These are phyloP conservation scores for Thalassophryne amazonica DNA, from an alignment of 2,797 vertebrate genomes.

Conservation along the genomic window DNA sequence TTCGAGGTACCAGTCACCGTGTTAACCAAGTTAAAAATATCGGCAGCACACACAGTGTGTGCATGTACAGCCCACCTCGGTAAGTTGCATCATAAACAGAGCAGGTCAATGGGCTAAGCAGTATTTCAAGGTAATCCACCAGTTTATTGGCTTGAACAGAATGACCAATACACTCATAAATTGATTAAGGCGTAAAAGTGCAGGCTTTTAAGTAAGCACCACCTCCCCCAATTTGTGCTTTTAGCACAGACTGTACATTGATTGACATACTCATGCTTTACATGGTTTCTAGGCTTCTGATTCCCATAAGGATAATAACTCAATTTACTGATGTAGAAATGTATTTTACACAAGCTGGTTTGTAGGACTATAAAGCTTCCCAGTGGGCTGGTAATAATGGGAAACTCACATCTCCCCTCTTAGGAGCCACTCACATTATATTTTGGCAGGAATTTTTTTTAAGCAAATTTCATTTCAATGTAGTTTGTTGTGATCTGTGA, in stretches of 20 bases:
- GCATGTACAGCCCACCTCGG: slow-evolving; percentile 2
- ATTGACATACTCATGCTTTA: slow-evolving; percentile 60
- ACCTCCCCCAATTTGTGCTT: slow-evolving; percentile 57
- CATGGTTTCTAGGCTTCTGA: slow-evolving; percentile 48
- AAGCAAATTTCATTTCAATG: too few species aligned
- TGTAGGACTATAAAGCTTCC: slow-evolving; percentile 47
- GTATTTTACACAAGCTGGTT: slow-evolving; percentile 71
- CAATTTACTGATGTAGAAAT: slow-evolving; percentile 70
- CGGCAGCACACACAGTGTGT: neutral
- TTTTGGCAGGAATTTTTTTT: too few species aligned
- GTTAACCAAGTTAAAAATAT: slow-evolving; percentile 1
- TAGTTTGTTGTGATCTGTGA: too few species aligned
- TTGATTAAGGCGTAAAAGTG: slow-evolving; percentile 76
- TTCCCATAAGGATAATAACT: slow-evolving; percentile 62
- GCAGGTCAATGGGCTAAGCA: slow-evolving; percentile 56
- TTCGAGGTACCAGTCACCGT: too few species aligned
- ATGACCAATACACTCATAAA: slow-evolving; percentile 71
- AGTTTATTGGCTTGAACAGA: slow-evolving; percentile 71
- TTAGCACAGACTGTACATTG: slow-evolving; percentile 67
- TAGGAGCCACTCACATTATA: too few species aligned
- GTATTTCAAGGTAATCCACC: slow-evolving; percentile 69
- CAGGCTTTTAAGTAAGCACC: slow-evolving; percentile 61
- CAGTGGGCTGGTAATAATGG: slow-evolving; percentile 8
- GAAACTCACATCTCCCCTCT: neutral
- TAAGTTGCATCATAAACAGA: slow-evolving; percentile 56